These are phyloP conservation scores for Drosophila grimshawi DNA, from an alignment of 1,140 invertebrate genomes.

Conservation along the genomic window DNA sequence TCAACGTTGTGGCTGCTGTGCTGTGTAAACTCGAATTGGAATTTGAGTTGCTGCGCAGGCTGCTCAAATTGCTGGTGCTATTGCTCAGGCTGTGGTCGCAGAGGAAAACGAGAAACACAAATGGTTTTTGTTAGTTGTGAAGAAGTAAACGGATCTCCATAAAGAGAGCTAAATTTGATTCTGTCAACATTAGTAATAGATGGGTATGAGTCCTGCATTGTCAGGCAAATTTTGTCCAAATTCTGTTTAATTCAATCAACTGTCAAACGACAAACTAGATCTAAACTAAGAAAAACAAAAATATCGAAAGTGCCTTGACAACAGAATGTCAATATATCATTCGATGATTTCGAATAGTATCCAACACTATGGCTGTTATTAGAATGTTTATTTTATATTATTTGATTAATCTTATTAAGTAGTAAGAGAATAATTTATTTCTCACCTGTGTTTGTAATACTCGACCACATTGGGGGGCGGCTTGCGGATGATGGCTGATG, in stretches of 20 bases:
- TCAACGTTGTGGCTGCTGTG: conserved; percentile 8
- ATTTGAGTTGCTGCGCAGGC: conserved; percentile 22
- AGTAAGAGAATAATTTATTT: not conserved
- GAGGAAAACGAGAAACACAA: not conserved
- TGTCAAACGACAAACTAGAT: not conserved
- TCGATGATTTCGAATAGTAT: too few species aligned
- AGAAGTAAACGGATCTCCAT: conserved; percentile 13
- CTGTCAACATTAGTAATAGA: conserved; percentile 1
- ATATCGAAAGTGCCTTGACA: too few species aligned
- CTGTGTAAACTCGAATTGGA: conserved; percentile 15
- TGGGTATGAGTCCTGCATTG: conserved; percentile 19
- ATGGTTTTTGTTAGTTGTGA: conserved; percentile 2
- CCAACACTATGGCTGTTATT: too few species aligned
- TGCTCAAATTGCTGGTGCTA: conserved; percentile 37
- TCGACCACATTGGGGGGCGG: conserved; percentile 59
- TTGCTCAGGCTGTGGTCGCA: conserved; percentile 29
- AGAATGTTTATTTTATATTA: too few species aligned
- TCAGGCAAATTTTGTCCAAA: not conserved
- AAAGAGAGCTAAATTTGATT: conserved; percentile 16
- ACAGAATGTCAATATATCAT: too few species aligned
- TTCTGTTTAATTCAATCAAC: not conserved
- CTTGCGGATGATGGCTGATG: conserved; percentile 33
- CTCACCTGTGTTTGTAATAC: conserved; percentile 72
- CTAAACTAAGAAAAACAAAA: too few species aligned
- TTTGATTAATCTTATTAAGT: too few species aligned